These are phyloP conservation scores for Meta bourneti DNA, from an alignment of 2,888 invertebrate genomes.

Conservation along the genomic window DNA sequence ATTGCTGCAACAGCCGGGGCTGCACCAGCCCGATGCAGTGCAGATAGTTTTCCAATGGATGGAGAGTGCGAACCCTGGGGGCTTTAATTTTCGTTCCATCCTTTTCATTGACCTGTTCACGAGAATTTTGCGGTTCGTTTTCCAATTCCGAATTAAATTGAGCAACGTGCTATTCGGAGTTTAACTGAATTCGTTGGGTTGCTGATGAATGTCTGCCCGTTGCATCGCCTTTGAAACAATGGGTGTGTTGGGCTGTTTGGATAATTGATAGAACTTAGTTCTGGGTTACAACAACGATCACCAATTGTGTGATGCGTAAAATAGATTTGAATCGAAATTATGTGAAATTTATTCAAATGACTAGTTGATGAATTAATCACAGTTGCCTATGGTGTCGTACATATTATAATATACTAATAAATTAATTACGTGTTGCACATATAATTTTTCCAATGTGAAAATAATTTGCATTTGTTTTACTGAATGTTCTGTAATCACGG, in stretches of 20 bases:
- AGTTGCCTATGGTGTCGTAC: background rate
- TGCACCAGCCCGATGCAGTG: too few species aligned
- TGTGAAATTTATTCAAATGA: background rate
- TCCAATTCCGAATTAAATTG: background rate
- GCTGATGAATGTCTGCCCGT: background rate
- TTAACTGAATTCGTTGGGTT: background rate
- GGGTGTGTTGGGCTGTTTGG: background rate
- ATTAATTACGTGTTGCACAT: too few species aligned
- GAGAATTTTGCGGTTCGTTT: background rate
- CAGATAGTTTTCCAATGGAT: too few species aligned
- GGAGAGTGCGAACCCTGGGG: too few species aligned
- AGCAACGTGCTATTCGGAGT: background rate
- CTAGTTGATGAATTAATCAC: background rate
- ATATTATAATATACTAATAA: too few species aligned
- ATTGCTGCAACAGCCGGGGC: too few species aligned
- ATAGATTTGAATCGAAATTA: background rate
- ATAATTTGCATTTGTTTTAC: too few species aligned
- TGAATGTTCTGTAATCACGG: too few species aligned
- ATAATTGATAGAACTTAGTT: background rate
- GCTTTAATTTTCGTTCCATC: too few species aligned
- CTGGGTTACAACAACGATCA: background rate
- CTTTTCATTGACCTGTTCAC: too few species aligned
- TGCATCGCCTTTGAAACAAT: too few species aligned
- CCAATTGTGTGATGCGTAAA: background rate
- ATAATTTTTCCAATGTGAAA: too few species aligned